Evolutionary conservation across 2,797 vertebrate genomes (phyloP), one percentile per base, ranked within the genome.

Genomic region (Chromobotia macracanthus): DNA sequence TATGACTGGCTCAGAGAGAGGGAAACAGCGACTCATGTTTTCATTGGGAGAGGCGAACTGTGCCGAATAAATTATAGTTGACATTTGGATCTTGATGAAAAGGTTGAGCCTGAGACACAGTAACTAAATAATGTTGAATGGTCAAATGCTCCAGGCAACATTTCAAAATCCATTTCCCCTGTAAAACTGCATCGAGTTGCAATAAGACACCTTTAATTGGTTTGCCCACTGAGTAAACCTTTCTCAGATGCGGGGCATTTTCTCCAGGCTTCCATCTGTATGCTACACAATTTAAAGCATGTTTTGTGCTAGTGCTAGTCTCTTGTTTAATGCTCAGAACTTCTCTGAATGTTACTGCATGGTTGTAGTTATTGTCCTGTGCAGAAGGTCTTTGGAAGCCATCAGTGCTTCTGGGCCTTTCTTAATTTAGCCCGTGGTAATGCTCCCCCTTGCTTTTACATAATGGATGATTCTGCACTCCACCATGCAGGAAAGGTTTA

Each of bases 401-500:
- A 60, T 58, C 61, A 60, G 77, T 63, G 82, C 84, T 81, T 82
- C 82, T 82, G 69, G 82, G 84, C 56, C 82, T 77, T 77, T 80
- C 88, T 88, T 86, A 86, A 89, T 89, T 87, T 88, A 88, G 80
- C 84, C 83, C 80, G 61, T 68, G 77, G 84, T 85, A 83, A 82
- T 77, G 70, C 81, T 86, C 82, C 83, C 38, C 77, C 69, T 70
- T 83, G 51, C 70, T 74, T 1, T 18, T 86, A 44, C 84, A 83
- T 92, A 92, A 93, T 92, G 88, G 90, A 92, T 92, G 92, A 89
- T 85, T 80, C 84, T 82, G 76, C 85, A 84, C 84, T 87, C 88
- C 72, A 87, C 86, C 92, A 90, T 88, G 91, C 90, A 90, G 92
- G 86, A 92, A 88, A 92, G 92, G 89, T 93, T 94, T 94, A 93